Conservation (phyloP, 2,888 invertebrate genomes). For the Neelides folsomi region DNA sequence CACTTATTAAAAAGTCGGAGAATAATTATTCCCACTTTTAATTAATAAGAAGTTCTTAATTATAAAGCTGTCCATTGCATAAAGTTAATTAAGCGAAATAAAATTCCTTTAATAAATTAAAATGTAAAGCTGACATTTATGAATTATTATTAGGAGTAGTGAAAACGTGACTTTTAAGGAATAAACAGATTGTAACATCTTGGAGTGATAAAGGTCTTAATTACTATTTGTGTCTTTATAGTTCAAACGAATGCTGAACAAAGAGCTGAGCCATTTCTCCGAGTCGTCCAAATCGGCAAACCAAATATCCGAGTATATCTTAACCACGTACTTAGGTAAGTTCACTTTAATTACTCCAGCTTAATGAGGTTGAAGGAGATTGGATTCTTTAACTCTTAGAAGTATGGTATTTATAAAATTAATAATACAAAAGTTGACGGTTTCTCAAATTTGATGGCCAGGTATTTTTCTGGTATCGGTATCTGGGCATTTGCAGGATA, state of each 20-base stretch:
- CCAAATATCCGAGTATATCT: conserved; percentile 98
- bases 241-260: conserved; percentile 99
- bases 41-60: too few species aligned
- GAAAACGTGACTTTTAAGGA: background rate
- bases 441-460: conserved; percentile 1
- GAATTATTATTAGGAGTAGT: too few species aligned
- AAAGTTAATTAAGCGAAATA: too few species aligned
- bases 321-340: conserved; percentile 97
- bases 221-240: conserved; percentile 42
- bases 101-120: background rate
- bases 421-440: conserved; percentile 16
- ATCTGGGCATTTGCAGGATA: too few species aligned
- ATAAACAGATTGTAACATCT: background rate
- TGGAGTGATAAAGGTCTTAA: too few species aligned
- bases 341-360: conserved; percentile 28
- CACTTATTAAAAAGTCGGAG: too few species aligned
- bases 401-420: background rate
- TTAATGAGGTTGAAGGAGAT: background rate
- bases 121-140: background rate
- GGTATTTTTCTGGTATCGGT: too few species aligned
- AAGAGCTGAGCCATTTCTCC: conserved; percentile 97
- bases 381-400: conserved; percentile 3
- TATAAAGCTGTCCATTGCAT: too few species aligned
- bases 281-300: conserved; percentile 98
- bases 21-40: too few species aligned